phyloP scores from a whole-genome alignment of 2,888 invertebrate species.

The Habrosyne pyritoides region DNA sequence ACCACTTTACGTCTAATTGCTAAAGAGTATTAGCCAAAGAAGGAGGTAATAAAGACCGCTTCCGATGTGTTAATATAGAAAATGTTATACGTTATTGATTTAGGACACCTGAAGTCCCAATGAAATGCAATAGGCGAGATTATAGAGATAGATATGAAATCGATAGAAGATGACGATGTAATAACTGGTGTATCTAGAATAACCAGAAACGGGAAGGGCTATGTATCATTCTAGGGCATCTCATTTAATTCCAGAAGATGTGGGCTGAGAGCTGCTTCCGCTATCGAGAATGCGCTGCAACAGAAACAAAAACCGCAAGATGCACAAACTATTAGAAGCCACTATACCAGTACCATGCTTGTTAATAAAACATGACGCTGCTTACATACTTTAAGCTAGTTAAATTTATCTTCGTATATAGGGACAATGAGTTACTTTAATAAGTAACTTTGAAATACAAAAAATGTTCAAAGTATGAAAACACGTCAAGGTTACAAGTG shows the following conservation, averaged over 20 bases:
- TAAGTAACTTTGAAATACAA: not conserved
- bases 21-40: constrained; percentile 2
- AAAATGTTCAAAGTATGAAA: not conserved
- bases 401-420: no score
- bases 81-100: not conserved
- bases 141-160: constrained; percentile 5
- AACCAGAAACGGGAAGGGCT: constrained; percentile 16
- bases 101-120: not conserved
- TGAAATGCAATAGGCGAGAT: not conserved
- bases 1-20: constrained; percentile 18
- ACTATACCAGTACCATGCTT: constrained; percentile 51
- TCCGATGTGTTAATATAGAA: not conserved
- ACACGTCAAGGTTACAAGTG: not conserved
- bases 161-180: constrained; percentile 22
- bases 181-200: constrained; percentile 20
- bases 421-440: not conserved
- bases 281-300: constrained; percentile 75
- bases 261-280: constrained; percentile 68
- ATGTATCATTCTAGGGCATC: constrained; percentile 44
- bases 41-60: not conserved
- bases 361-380: constrained; percentile 24
- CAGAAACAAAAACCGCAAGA: constrained; percentile 76
- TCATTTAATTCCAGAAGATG: constrained; percentile 62
- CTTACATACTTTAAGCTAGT: not conserved
- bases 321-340: constrained; percentile 76